phyloP scores from a whole-genome alignment of 2,888 invertebrate species.

The Euplagia quadripunctaria region DNA sequence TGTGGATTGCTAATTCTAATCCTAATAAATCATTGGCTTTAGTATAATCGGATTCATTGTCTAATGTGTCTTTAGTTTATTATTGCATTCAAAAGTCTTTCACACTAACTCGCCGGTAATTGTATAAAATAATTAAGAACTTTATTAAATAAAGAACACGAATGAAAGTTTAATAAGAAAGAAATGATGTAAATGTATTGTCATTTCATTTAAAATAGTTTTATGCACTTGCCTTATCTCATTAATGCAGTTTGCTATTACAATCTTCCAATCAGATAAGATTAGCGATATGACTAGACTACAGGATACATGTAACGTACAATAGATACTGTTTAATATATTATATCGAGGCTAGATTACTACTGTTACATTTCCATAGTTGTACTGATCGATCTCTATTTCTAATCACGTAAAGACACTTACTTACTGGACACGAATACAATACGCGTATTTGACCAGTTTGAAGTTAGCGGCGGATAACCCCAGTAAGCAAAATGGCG shows the following conservation, averaged over 20 bases:
- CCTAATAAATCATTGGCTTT: too few relatives aligned
- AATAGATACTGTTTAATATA: constrained; percentile 19
- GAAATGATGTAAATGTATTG: not conserved
- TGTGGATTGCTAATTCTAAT: too few relatives aligned
- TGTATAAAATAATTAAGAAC: not conserved
- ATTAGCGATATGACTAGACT: constrained; percentile 31
- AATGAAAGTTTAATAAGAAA: not conserved
- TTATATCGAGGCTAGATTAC: not conserved
- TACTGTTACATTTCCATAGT: not conserved
- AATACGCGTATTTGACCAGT: not conserved
- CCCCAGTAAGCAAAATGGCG: not conserved
- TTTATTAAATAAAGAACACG: not conserved
- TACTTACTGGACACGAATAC: not conserved
- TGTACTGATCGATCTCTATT: not conserved
- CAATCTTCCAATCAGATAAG: constrained; percentile 46
- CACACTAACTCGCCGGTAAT: not conserved
- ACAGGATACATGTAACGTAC: constrained; percentile 40
- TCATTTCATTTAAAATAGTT: constrained; percentile 11
- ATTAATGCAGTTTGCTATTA: constrained; percentile 42
- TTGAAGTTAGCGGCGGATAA: not conserved
- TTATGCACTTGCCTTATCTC: constrained; percentile 34
- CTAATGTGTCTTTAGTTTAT: not conserved
- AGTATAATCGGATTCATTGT: not conserved
- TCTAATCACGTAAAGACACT: not conserved
- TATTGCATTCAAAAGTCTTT: not conserved